A percentile compares a stretch with the other conserved stretches of the same genome.
phyloP scores from a whole-genome alignment of 30 jellyfish, hydroid and myxozoan genomes.

The Chrysaora quinquecirrha region DNA sequence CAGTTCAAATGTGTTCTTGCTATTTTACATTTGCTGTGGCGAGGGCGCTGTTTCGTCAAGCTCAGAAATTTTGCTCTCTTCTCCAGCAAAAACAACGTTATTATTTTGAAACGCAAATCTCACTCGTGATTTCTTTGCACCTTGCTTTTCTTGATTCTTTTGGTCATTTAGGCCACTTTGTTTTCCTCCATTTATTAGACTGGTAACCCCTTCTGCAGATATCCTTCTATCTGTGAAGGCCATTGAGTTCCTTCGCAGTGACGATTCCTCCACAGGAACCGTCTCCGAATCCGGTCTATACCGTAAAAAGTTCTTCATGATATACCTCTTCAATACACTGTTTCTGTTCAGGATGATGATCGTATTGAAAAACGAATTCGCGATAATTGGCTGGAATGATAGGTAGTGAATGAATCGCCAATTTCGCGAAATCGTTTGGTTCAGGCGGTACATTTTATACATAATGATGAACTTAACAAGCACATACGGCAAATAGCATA shows the following conservation, averaged over 20 bases:
- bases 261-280: neutral
- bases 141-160: no score
- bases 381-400: slow-evolving; percentile 35
- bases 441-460: slow-evolving; percentile 2
- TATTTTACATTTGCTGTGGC: no score
- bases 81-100: neutral
- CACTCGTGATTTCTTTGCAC: neutral
- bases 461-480: slow-evolving; percentile 14
- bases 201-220: no score
- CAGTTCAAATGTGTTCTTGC: no score
- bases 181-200: no score
- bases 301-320: neutral
- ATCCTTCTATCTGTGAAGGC: no score
- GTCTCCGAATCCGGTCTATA: neutral
- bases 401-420: slow-evolving; percentile 39
- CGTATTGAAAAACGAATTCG: slow-evolving; percentile 30
- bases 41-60: no score
- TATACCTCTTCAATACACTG: slow-evolving; percentile 15
- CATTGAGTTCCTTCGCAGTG: neutral
- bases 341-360: slow-evolving; percentile 31
- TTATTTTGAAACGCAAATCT: neutral
- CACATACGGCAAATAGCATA: slow-evolving; percentile 43
- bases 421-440: slow-evolving; percentile 13
- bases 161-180: no score
- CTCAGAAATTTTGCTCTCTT: no score